Percentiles rank a stretch among this genome's conserved stretches.
phyloP scores from a whole-genome alignment of 2,888 invertebrate species.

The Nomada ferruginata region DNA sequence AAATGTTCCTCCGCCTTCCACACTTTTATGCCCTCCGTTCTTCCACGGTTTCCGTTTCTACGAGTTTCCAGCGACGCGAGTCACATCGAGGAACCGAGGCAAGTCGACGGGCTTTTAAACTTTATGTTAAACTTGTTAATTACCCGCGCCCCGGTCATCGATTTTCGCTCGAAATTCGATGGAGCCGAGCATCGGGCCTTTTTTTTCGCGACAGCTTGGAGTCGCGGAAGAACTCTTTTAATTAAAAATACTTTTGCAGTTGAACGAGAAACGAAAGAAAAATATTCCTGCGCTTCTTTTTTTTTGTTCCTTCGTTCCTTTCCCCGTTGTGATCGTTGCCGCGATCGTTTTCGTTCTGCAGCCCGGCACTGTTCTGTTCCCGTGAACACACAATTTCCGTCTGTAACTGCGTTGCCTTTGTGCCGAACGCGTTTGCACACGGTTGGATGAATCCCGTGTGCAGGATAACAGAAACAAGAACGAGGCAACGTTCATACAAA shows the following conservation, averaged over 20 bases:
- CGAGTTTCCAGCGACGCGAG: constrained; percentile 32
- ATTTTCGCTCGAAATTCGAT: constrained; percentile 58
- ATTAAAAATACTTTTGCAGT: constrained; percentile 51
- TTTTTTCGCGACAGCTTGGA: constrained; percentile 53
- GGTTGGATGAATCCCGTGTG: neutral
- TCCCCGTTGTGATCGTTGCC: neutral
- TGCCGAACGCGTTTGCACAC: neutral
- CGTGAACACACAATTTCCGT: constrained; percentile 2
- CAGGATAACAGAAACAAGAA: neutral
- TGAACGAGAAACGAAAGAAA: constrained; percentile 9
- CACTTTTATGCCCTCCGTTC: neutral
- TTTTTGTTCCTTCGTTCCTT: neutral
- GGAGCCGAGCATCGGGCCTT: constrained; percentile 35
- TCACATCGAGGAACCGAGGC: constrained; percentile 13
- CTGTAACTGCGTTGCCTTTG: no score
- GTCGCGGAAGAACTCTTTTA: constrained; percentile 45
- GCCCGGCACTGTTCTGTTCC: neutral
- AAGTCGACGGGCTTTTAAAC: constrained; percentile 46
- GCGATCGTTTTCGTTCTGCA: constrained; percentile 12
- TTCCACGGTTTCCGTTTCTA: neutral
- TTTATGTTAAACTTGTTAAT: constrained; percentile 57
- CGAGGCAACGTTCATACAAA: no score
- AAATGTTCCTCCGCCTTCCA: neutral
- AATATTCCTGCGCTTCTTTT: constrained; percentile 13
- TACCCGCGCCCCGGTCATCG: constrained; percentile 41